Evolutionary conservation across 2,888 invertebrate genomes (phyloP).

Genomic region (Craniophora ligustri): DNA sequence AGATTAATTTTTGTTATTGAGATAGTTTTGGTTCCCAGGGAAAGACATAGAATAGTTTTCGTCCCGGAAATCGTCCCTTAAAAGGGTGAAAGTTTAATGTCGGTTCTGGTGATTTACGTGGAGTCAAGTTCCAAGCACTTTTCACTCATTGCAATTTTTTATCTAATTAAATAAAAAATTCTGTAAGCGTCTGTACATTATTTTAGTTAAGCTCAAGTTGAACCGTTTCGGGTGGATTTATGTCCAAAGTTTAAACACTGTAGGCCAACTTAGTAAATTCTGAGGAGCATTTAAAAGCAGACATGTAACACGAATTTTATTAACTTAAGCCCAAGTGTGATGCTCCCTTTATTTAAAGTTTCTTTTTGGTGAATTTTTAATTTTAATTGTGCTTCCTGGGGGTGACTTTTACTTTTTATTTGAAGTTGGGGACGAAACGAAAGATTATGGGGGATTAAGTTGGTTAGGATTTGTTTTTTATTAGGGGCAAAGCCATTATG

Average conservation of each 20-base stretch:
- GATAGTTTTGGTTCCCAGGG: too few species aligned
- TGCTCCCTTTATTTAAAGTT: slow-evolving; percentile 45
- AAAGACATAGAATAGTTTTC: too few species aligned
- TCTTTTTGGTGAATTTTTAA: slow-evolving; percentile 40
- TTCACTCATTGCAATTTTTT: neutral
- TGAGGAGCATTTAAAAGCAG: slow-evolving; percentile 54
- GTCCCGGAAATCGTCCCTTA: too few species aligned
- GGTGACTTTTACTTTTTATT: slow-evolving; percentile 36
- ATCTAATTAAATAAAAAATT: slow-evolving; percentile 47
- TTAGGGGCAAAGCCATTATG: neutral
- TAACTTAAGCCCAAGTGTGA: slow-evolving; percentile 46
- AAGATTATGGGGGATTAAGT: slow-evolving; percentile 27
- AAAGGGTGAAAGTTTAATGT: too few species aligned
- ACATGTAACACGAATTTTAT: slow-evolving; percentile 57
- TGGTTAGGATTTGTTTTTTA: slow-evolving; percentile 3
- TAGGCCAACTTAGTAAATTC: slow-evolving; percentile 54
- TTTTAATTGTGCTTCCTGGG: slow-evolving; percentile 44
- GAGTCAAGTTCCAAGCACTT: too few species aligned
- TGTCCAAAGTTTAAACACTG: slow-evolving; percentile 57
- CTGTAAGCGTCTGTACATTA: slow-evolving; percentile 56
- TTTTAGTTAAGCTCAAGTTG: slow-evolving; percentile 61
- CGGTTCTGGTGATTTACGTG: too few species aligned
- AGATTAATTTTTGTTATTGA: too few species aligned
- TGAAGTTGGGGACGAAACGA: slow-evolving; percentile 17
- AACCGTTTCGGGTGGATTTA: slow-evolving; percentile 65